These are phyloP conservation scores for Nineta flava DNA, from an alignment of 2,888 invertebrate genomes.

Conservation along the genomic window DNA sequence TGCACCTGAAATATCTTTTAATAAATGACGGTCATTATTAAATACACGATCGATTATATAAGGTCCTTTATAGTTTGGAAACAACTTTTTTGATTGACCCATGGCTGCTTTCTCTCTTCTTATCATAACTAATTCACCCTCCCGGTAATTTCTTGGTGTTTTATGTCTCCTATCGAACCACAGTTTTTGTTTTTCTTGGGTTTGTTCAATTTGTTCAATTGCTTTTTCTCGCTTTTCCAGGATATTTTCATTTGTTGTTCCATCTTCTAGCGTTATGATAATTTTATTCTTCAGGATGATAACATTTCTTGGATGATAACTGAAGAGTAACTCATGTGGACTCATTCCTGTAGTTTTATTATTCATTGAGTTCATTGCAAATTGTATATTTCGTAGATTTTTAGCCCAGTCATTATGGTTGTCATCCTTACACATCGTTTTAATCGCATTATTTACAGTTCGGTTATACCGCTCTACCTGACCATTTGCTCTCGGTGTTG, in stretches of 20 bases:
- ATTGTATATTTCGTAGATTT: slow-evolving; percentile 10
- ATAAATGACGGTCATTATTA: background rate
- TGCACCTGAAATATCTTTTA: background rate
- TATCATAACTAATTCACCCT: too few relatives aligned
- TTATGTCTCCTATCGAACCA: background rate
- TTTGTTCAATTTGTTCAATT: background rate
- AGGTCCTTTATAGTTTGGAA: background rate
- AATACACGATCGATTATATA: background rate
- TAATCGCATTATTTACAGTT: background rate
- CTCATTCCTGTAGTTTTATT: background rate
- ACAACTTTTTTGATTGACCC: background rate
- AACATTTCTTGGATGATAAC: background rate
- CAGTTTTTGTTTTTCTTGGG: background rate
- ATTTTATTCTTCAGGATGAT: background rate
- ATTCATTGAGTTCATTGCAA: background rate
- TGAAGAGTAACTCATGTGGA: background rate
- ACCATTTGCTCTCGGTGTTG: background rate
- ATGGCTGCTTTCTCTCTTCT: too few relatives aligned
- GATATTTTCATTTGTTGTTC: background rate
- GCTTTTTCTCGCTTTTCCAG: background rate
- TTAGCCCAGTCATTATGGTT: background rate
- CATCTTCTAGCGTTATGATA: background rate
- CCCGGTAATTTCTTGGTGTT: background rate
- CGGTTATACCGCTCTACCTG: background rate
- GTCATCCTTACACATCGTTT: background rate